phyloP scores from a whole-genome alignment of 2,113 vertebrate species.

The Choloepus hoffmanni region DNA sequence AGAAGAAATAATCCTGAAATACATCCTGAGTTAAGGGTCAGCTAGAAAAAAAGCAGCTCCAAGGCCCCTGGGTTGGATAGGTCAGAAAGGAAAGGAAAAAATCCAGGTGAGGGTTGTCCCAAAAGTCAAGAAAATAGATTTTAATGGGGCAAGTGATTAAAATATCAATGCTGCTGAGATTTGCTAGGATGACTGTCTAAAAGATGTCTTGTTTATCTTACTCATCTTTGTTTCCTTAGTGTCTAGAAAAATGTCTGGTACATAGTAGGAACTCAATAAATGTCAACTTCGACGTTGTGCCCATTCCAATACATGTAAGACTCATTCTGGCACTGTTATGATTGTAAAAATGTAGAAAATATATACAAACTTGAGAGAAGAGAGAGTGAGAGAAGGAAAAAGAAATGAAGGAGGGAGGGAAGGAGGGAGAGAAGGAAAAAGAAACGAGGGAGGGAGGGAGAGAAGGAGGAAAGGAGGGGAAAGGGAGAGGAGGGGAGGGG shows the following conservation, averaged over 20 bases:
- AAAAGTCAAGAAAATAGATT: background rate
- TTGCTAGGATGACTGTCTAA: background rate
- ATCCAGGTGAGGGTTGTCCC: background rate
- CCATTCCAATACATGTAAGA: background rate
- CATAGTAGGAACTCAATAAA: background rate
- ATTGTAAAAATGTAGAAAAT: background rate
- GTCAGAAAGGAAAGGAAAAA: background rate
- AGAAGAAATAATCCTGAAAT: background rate
- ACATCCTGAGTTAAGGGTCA: background rate
- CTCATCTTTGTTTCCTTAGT: background rate
- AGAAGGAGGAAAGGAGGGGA: background rate
- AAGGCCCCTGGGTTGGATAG: background rate
- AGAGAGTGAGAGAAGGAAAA: too few relatives aligned
- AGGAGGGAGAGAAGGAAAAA: background rate
- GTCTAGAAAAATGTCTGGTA: background rate
- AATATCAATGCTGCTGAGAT: background rate
- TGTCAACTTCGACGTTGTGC: background rate
- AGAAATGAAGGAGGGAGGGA: too few relatives aligned
- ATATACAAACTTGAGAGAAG: background rate
- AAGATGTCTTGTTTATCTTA: background rate
- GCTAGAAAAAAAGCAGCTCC: background rate
- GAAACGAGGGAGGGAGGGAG: too few relatives aligned
- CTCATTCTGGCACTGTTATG: background rate
- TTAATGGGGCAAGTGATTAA: background rate
- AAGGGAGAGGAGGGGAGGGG: rapidly evolving